Evolutionary conservation across 2,888 invertebrate species (phyloP).

Genomic region (Platerodrilus igneus): DNA sequence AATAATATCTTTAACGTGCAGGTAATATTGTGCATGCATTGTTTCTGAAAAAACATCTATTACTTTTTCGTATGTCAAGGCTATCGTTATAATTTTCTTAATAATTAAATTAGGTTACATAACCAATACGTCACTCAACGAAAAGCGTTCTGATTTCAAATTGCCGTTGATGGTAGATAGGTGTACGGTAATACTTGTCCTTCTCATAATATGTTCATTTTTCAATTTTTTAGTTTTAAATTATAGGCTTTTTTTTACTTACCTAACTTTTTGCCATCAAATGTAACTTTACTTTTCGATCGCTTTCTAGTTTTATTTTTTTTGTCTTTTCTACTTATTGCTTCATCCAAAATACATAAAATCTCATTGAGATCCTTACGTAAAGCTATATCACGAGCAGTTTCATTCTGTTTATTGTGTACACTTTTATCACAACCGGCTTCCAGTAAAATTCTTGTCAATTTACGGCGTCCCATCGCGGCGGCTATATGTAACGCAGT

Average conservation of each 20-base stretch:
- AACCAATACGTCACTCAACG: too few species aligned
- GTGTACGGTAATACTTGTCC: too few species aligned
- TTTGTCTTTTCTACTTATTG: constrained; percentile 48
- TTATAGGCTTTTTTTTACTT: background rate
- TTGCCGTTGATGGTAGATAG: too few species aligned
- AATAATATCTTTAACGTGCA: too few species aligned
- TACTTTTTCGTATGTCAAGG: too few species aligned
- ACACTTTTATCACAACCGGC: constrained; percentile 70
- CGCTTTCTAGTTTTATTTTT: constrained; percentile 50
- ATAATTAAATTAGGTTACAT: too few species aligned
- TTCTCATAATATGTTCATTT: too few species aligned
- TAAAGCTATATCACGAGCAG: constrained; percentile 82
- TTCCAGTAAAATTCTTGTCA: constrained; percentile 85
- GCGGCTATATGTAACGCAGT: constrained; percentile 90
- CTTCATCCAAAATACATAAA: constrained; percentile 66
- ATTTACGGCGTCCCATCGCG: constrained; percentile 87
- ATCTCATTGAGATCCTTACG: constrained; percentile 85
- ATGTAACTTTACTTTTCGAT: constrained; percentile 45
- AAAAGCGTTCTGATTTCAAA: too few species aligned
- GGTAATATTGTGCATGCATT: too few species aligned
- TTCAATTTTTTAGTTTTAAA: too few species aligned
- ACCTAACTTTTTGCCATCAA: constrained; percentile 35
- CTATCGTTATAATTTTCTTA: too few species aligned
- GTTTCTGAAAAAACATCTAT: too few species aligned
- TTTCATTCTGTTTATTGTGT: constrained; percentile 84